Percentiles rank a stretch among this genome's conserved stretches.
Evolutionary conservation across 1,140 invertebrate genomes (phyloP).

Genomic region (Dendroctonus ponderosae): DNA sequence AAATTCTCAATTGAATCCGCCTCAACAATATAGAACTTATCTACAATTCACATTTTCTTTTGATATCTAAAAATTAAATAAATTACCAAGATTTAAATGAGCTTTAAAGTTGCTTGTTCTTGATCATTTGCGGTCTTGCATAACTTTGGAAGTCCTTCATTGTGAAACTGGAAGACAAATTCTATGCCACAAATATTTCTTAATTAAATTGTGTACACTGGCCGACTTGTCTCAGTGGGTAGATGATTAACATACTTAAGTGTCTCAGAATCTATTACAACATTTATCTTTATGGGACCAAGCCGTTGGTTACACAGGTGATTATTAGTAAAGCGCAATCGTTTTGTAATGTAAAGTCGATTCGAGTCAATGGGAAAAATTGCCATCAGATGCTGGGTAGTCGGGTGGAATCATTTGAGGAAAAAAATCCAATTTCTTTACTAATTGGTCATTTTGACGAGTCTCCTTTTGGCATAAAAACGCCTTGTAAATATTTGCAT

Average conservation of each 20-base stretch:
- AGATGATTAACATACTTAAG: constrained; percentile 19
- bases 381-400: too few species aligned
- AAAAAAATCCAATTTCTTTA: too few species aligned
- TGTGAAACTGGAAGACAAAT: constrained; percentile 18
- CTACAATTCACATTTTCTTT: background rate
- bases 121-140: constrained; percentile 1
- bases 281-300: background rate
- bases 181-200: constrained; percentile 17
- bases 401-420: too few species aligned
- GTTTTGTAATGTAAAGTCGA: too few species aligned
- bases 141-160: constrained; percentile 14
- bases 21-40: too few species aligned
- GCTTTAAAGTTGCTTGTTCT: background rate
- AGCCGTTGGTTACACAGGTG: background rate
- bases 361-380: too few species aligned
- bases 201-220: constrained; percentile 11
- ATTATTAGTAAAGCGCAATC: background rate
- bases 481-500: too few species aligned
- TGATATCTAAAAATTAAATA: background rate
- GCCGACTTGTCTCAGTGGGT: constrained; percentile 13
- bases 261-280: constrained; percentile 10
- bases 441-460: too few species aligned
- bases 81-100: background rate
- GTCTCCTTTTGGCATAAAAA: too few species aligned
- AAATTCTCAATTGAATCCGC: too few species aligned